These are phyloP conservation scores for Tragelaphus buxtoni DNA, from an alignment of 2,113 vertebrate genomes.

Conservation along the genomic window DNA sequence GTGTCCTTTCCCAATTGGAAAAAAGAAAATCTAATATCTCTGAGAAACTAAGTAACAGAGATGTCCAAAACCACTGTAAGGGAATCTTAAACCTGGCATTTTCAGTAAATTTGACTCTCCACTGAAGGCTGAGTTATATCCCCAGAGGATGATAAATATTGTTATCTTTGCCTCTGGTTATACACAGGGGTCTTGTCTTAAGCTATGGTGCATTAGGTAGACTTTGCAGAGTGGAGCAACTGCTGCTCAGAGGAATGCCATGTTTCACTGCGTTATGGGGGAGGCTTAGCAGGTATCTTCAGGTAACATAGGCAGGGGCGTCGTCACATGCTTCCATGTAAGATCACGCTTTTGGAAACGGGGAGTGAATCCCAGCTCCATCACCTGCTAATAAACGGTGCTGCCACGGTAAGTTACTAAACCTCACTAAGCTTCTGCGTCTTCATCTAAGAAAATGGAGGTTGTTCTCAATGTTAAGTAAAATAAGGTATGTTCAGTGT, in stretches of 20 bases:
- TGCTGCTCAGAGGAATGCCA: neutral
- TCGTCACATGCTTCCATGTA: neutral
- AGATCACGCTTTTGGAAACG: constrained; percentile 24
- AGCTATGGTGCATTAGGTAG: neutral
- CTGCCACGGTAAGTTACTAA: neutral
- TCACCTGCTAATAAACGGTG: neutral
- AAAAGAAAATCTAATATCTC: constrained; percentile 33
- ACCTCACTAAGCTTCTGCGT: neutral
- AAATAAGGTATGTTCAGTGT: neutral
- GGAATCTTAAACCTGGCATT: constrained; percentile 30
- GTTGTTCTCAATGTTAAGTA: neutral
- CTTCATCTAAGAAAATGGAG: constrained; percentile 15
- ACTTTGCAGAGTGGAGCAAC: neutral
- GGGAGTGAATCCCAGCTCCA: neutral
- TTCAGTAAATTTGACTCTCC: constrained; percentile 39
- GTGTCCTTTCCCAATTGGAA: neutral
- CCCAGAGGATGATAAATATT: constrained; percentile 37
- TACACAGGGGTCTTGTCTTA: constrained; percentile 40
- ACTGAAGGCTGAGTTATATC: constrained; percentile 19
- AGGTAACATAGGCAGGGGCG: neutral
- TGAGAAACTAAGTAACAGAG: constrained; percentile 38
- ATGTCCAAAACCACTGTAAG: constrained; percentile 24
- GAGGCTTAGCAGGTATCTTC: neutral
- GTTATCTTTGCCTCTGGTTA: constrained; percentile 27
- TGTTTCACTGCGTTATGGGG: neutral